Evolutionary conservation across 2,113 vertebrate species (phyloP), one percentile per base, ranked within the genome.

Genomic region (Spizaetus ornatus): DNA sequence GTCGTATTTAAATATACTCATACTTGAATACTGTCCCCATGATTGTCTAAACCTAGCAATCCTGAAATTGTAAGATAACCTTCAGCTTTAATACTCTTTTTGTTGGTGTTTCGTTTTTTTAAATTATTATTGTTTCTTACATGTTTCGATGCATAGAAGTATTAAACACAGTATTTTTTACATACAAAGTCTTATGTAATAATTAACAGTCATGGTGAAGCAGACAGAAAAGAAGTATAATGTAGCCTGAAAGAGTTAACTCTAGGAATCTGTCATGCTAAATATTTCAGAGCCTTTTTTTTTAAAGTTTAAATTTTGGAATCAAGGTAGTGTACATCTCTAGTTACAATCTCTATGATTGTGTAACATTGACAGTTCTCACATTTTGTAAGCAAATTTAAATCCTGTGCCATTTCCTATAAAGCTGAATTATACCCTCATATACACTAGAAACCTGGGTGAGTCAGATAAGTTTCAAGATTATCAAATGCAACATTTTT

Each of bases 41-140:
- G 56, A 93, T 88, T 50, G 67, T 62, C 10, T 78, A 84, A 77
- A 83, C 5, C 5, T 55, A 78, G 62, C 7, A 81, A 32, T 62
- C 21, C 29, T 63, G 25, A 65, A 78, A 86, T 13, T 22, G 3
- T 38, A 71, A 82, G 2, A 82, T n/a, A 93, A 50, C 5, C 11
- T 74, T 45, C n/a, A 62, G 12, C 7, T 87, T 45, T 62, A 62
- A 58, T 34, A 52, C 2, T 55, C 2, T 1, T 48, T 88, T 63
- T 59, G 10, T 17, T 22, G 31, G 9, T 23, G 5, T n/a, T 71
- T 16, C 5, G 0, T 0, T 8, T 53, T 62, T 36, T 45, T 38
- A 7, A n/a, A n/a, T 23, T 42, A 5, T 10, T 48, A 8, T 17
- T 53, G 5, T 73, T 91, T 86, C 47, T 58, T 82, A 48, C 7